Conservation (phyloP, 2,797 vertebrate species). For the Bucorvus abyssinicus region DNA sequence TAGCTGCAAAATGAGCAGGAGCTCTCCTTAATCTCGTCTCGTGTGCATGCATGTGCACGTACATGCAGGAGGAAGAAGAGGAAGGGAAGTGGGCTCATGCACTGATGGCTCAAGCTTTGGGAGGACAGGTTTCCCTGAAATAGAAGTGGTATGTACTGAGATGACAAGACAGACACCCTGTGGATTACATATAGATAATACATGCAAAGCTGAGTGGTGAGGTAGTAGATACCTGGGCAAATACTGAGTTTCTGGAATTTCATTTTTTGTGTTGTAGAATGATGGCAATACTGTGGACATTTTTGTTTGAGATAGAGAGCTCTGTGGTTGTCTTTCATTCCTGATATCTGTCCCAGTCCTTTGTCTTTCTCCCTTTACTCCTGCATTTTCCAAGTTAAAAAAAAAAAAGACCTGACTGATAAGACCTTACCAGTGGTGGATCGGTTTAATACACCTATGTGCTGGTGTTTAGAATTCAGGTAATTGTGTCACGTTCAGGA, state of each 20-base stretch:
- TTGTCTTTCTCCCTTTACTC: neutral
- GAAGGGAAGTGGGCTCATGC: neutral
- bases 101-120: neutral
- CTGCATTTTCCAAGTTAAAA: neutral
- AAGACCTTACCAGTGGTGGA: neutral
- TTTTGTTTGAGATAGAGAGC: neutral
- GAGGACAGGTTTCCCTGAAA: neutral
- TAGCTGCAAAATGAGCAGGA: neutral
- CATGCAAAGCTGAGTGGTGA: neutral
- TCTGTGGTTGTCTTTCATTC: neutral
- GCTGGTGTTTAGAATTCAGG: neutral
- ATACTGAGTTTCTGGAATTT: neutral
- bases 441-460: neutral
- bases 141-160: neutral
- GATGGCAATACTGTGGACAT: neutral
- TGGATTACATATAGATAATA: neutral
- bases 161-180: neutral
- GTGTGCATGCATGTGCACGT: fast-evolving
- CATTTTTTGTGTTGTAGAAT: neutral
- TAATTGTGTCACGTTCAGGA: neutral
- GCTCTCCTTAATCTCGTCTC: neutral
- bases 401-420: neutral
- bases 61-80: neutral
- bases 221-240: neutral
- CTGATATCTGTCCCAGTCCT: fast-evolving